These are phyloP conservation scores for Vespertilio murinus DNA, from an alignment of 2,797 vertebrate species.

Conservation along the genomic window DNA sequence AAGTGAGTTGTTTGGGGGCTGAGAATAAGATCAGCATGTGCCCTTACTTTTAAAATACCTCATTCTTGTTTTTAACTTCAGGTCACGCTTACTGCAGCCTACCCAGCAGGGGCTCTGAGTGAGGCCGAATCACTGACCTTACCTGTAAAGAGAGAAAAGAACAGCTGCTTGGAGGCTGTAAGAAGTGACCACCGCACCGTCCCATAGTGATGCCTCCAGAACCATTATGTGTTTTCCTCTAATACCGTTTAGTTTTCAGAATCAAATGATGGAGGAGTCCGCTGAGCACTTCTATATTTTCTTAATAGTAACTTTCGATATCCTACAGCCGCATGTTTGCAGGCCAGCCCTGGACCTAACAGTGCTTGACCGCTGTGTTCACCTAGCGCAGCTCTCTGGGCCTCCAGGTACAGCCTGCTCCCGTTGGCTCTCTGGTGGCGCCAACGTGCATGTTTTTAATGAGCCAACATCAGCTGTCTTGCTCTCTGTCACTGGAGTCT, in stretches of 20 bases:
- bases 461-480: not conserved
- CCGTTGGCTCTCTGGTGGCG: not conserved
- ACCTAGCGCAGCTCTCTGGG: not conserved
- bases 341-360: not conserved
- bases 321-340: not conserved
- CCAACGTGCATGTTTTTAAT: not conserved
- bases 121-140: not conserved
- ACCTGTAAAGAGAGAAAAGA: not conserved
- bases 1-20: not conserved
- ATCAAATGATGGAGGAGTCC: not conserved
- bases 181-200: not conserved
- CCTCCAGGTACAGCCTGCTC: not conserved
- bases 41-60: not conserved
- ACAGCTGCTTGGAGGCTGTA: not conserved
- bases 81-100: not conserved
- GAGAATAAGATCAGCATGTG: constrained; percentile 3
- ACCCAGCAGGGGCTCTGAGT: not conserved
- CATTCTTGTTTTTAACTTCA: not conserved
- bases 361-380: not conserved
- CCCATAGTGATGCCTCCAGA: not conserved
- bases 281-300: not conserved
- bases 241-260: not conserved
- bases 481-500: not conserved
- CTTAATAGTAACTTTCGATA: not conserved
- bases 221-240: not conserved